Conservation (phyloP, 92 coral and sea anemone genomes). For the Nematostella vectensis region DNA sequence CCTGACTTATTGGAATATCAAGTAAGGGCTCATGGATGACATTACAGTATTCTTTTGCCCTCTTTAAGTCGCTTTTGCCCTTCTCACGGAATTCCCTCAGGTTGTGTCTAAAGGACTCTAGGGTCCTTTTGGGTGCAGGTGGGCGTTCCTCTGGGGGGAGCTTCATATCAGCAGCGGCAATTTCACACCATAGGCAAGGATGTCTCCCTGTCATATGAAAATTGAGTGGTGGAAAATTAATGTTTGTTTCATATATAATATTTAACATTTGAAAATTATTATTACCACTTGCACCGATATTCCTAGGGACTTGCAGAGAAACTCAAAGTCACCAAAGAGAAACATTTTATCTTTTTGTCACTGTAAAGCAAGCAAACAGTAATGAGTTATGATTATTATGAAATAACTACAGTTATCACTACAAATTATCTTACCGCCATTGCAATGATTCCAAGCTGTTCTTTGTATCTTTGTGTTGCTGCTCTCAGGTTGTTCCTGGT, state of each 20-base stretch:
- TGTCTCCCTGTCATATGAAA: conserved; percentile 6
- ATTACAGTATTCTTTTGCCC: conserved; percentile 11
- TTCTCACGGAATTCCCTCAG: neutral
- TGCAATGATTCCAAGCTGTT: conserved; percentile 1
- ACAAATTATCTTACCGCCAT: conserved; percentile 11
- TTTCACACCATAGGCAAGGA: conserved; percentile 8
- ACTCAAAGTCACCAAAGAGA: conserved; percentile 14
- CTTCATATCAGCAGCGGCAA: conserved; percentile 8
- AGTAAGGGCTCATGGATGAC: conserved; percentile 18
- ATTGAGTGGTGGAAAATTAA: too few relatives aligned
- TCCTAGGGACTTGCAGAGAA: conserved; percentile 6
- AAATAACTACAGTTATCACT: neutral
- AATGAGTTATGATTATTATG: neutral
- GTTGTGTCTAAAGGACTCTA: neutral
- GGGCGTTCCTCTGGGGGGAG: neutral
- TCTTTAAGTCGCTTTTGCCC: conserved; percentile 10
- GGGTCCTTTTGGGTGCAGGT: neutral
- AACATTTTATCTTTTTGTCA: neutral
- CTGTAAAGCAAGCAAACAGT: neutral
- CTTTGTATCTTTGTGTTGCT: neutral
- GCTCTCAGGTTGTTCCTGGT: conserved; percentile 10
- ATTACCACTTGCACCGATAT: conserved; percentile 18
- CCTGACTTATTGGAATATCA: conserved; percentile 20
- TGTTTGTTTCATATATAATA: neutral
- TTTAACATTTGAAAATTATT: neutral